Conservation (phyloP, 2,113 vertebrate species). For the Grallaria varia region DNA sequence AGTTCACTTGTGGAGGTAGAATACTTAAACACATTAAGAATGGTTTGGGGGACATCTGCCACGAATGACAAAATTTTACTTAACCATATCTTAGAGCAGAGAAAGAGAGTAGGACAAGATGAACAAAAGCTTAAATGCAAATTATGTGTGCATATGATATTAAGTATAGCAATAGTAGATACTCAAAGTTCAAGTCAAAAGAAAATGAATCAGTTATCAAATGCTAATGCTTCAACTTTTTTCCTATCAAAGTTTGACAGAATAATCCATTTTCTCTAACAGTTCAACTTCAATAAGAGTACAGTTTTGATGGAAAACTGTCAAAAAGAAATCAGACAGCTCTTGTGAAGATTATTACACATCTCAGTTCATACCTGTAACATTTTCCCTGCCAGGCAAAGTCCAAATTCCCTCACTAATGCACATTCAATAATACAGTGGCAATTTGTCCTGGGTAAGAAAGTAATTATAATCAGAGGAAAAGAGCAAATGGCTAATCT, state of each 20-base stretch:
- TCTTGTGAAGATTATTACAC: neutral
- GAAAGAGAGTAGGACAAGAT: neutral
- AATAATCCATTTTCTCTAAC: neutral
- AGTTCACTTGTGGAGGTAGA: neutral
- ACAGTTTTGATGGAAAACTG: conserved; percentile 15
- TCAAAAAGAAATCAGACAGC: neutral
- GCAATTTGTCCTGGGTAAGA: neutral
- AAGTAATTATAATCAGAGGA: conserved; percentile 28
- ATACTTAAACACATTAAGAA: neutral
- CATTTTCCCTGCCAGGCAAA: neutral
- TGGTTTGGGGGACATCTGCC: neutral
- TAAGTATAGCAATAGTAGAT: neutral
- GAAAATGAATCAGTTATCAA: neutral
- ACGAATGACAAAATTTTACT: neutral
- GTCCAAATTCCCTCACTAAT: neutral
- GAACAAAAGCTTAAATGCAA: neutral
- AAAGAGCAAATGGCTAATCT: conserved; percentile 10
- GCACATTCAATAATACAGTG: neutral
- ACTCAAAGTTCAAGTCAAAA: neutral
- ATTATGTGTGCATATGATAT: neutral
- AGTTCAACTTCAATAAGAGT: neutral
- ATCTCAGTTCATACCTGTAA: conserved; percentile 11
- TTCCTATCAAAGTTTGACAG: neutral
- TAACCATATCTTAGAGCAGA: neutral
- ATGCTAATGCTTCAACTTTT: neutral